Evolutionary conservation across 1,140 invertebrate genomes (phyloP).

Genomic region (Radopholus similis): DNA sequence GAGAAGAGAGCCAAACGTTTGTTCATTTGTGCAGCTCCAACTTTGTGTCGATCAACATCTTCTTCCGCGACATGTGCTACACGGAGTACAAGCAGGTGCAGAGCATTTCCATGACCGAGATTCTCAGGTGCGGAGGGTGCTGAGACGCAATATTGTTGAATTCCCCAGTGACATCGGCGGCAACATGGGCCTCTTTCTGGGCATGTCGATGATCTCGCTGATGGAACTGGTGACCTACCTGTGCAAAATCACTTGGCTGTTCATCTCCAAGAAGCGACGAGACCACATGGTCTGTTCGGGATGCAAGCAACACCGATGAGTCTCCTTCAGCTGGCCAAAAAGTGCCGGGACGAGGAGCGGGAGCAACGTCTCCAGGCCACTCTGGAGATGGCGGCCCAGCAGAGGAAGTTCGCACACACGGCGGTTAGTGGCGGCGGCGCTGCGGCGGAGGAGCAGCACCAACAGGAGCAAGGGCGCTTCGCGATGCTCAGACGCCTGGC

Average conservation of each 20-base stretch:
- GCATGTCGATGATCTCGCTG: conserved; percentile 52
- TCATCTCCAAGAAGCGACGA: conserved; percentile 48
- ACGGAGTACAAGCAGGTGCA: conserved; percentile 57
- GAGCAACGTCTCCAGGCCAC: conserved; percentile 44
- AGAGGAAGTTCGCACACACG: background rate
- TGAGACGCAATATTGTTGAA: background rate
- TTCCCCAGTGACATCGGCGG: conserved; percentile 51
- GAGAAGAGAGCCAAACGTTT: background rate
- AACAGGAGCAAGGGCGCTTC: background rate
- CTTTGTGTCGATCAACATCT: conserved; percentile 55
- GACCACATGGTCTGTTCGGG: conserved; percentile 40
- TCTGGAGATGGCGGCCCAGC: conserved; percentile 22
- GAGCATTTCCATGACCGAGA: conserved; percentile 42
- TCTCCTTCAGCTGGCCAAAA: conserved; percentile 31
- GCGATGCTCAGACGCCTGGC: background rate
- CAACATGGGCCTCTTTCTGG: conserved; percentile 59
- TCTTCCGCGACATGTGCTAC: conserved; percentile 56
- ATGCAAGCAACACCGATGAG: background rate
- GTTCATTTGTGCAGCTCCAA: conserved; percentile 37
- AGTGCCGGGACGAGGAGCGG: conserved; percentile 43
- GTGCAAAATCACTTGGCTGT: conserved; percentile 52
- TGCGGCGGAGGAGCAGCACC: background rate
- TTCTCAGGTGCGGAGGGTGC: conserved; percentile 22
- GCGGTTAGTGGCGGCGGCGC: background rate
- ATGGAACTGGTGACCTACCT: conserved; percentile 49